Evolutionary conservation across 2,113 vertebrate species (phyloP), one percentile per base, ranked within the genome.

Genomic region (Grammomys surdaster): DNA sequence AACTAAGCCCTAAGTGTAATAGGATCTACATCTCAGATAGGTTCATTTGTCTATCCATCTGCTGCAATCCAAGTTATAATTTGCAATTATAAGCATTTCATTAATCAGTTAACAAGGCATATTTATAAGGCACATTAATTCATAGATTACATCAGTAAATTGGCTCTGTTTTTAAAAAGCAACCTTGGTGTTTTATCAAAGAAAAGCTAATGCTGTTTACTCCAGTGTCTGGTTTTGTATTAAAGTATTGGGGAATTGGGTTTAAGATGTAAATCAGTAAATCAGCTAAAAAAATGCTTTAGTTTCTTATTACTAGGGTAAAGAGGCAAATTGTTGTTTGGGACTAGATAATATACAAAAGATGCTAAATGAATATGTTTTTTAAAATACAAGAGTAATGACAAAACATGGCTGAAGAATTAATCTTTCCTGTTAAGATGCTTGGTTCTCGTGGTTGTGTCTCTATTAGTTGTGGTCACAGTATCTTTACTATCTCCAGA

Each of bases 31-130:
- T 95, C 96, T 91, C 92, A 96, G 95, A 96, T 88, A 91, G 84
- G 91, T 90, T 85, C 13, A 3, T 90, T 93, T 96, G 58, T 91
- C 94, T 96, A 93, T 88, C 90, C 85, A 94, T 97, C 93, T 96
- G 90, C 72, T 72, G 93, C 76, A 76, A 84, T 95, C 69, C 95
- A 94, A 96, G 90, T 96, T 97, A 97, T 20, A 93, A 97, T 97
- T 96, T 97, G 94, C 92, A 98, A 96, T 96, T 95, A 96, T 92
- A 95, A 96, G 85, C 88, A 89, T 98, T 97, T 97, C 92, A 96
- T 97, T 97, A 97, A 97, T 97, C 96, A 95, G 92, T 86, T 94
- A 98, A 97, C 95, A 95, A 98, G 85, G 96, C 97, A 97, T 97
- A 97, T 97, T 97, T 96, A 97, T 89, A 97, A 96, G 96, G 82